Evolutionary conservation across 2,888 invertebrate genomes (phyloP).

Genomic region (Standfussiana lucernea): DNA sequence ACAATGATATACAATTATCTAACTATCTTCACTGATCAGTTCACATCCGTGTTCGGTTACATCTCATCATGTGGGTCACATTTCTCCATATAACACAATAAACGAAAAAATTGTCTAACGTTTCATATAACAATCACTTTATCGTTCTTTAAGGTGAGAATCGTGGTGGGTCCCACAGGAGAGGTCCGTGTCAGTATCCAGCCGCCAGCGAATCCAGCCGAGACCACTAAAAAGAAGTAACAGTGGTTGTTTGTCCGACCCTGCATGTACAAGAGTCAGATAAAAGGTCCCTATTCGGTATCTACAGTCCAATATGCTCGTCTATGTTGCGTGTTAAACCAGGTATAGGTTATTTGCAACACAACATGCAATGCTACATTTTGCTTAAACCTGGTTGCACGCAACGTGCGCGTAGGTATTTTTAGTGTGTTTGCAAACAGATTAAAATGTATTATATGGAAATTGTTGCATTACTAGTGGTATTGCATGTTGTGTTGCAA

Average conservation of each 20-base stretch:
- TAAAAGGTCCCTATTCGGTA: constrained; percentile 33
- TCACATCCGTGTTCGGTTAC: background rate
- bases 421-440: background rate
- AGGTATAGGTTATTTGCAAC: background rate
- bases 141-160: constrained; percentile 81
- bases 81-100: background rate
- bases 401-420: background rate
- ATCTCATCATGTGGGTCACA: background rate
- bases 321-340: constrained; percentile 23
- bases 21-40: background rate
- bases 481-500: background rate
- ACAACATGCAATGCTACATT: background rate
- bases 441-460: background rate
- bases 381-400: background rate
- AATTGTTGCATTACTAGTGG: background rate
- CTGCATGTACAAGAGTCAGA: constrained; percentile 32
- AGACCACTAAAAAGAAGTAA: constrained; percentile 64
- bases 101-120: background rate
- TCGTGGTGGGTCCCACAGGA: constrained; percentile 84
- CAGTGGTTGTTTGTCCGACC: constrained; percentile 40
- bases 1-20: no score
- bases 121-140: background rate
- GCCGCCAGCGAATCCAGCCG: constrained; percentile 71
- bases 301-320: constrained; percentile 43
- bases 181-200: constrained; percentile 82